Conservation (phyloP, 2,113 vertebrate genomes). For the Panthera tigris region DNA sequence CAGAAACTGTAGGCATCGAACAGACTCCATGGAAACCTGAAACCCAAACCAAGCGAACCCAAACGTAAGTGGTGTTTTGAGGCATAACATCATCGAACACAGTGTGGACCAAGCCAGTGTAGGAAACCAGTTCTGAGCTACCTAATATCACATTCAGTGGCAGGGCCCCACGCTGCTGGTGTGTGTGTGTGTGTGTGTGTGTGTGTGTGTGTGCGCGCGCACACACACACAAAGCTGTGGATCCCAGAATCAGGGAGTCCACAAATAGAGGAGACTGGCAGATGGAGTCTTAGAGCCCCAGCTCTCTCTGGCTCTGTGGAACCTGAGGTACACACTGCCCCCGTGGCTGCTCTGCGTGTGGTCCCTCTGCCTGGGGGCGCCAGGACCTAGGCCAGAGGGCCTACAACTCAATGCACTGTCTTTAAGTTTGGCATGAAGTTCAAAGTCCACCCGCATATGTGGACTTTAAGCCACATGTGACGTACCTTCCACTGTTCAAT, state of each 20-base stretch:
- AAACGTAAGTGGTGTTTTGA: neutral
- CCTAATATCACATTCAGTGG: neutral
- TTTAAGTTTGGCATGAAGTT: neutral
- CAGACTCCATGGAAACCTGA: neutral
- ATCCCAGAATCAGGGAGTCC: neutral
- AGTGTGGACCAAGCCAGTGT: neutral
- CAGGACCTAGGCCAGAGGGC: neutral
- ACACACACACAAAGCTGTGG: neutral
- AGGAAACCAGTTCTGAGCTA: neutral
- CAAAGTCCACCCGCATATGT: neutral
- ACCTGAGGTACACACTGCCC: conserved; percentile 60
- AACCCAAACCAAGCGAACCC: neutral
- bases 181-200: too few species aligned
- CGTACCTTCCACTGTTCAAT: neutral
- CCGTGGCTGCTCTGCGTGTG: rapidly evolving
- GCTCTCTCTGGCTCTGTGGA: conserved; percentile 57
- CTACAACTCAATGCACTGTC: neutral
- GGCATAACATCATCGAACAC: neutral
- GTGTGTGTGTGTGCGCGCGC: too few species aligned
- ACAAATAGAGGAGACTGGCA: neutral
- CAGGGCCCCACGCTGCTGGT: neutral
- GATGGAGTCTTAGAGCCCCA: neutral
- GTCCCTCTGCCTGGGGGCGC: neutral
- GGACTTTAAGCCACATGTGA: neutral
- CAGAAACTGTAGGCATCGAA: neutral